Percentiles rank a stretch among this genome's conserved stretches.
Conservation (phyloP, 2,797 vertebrate species). For the Champsocephalus gunnari region DNA sequence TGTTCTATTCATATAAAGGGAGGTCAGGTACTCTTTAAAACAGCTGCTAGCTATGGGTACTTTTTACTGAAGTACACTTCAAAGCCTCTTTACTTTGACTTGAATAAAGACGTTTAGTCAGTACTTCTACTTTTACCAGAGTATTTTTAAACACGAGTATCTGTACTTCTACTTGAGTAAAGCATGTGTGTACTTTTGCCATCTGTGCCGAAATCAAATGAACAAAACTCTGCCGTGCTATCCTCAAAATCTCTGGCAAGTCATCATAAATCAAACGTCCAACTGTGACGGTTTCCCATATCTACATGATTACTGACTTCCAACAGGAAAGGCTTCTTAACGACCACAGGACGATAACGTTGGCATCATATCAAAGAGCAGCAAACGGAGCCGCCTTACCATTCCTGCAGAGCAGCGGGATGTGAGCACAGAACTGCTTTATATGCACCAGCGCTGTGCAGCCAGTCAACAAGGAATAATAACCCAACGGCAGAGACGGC, state of each 20-base stretch:
- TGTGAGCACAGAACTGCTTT: slow-evolving; percentile 73
- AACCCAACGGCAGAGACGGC: slow-evolving; percentile 85
- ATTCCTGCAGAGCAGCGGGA: slow-evolving; percentile 62
- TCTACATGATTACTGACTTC: slow-evolving; percentile 76
- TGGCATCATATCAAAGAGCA: slow-evolving; percentile 67
- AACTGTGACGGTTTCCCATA: slow-evolving; percentile 52
- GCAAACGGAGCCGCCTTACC: slow-evolving; percentile 62
- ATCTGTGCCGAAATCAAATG: slow-evolving; percentile 14
- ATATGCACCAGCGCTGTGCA: slow-evolving; percentile 77
- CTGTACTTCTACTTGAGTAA: too few species aligned
- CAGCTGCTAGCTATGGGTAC: too few species aligned
- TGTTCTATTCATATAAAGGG: too few species aligned
- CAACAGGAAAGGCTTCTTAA: slow-evolving; percentile 73
- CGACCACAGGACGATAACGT: slow-evolving; percentile 68
- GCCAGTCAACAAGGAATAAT: slow-evolving; percentile 86
- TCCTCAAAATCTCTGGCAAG: slow-evolving; percentile 56
- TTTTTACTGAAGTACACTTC: too few species aligned
- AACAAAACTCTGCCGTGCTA: slow-evolving; percentile 35
- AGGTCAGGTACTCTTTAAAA: too few species aligned
- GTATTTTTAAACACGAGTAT: too few species aligned
- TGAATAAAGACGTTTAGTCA: too few species aligned
- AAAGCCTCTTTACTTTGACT: too few species aligned
- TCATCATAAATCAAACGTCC: slow-evolving; percentile 71
- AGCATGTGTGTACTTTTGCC: too few species aligned
- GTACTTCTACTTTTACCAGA: too few species aligned